A percentile compares a stretch with the other conserved stretches of the same genome.
Evolutionary conservation across 2,888 invertebrate species (phyloP).

Genomic region (Geophilus truncorum): DNA sequence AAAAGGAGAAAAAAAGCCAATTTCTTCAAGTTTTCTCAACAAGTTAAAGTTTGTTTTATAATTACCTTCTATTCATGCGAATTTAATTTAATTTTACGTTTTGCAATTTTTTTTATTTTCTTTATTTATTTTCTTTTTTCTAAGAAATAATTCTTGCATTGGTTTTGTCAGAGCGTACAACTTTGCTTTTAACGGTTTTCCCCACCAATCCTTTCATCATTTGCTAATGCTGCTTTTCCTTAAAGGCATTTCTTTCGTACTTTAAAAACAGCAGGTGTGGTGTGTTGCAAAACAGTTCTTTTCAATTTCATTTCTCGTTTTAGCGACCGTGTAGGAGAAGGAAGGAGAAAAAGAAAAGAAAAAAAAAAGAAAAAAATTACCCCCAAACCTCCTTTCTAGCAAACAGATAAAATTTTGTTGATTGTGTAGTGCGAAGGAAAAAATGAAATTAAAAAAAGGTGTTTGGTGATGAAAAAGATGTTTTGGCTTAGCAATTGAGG

Average conservation of each 20-base stretch:
- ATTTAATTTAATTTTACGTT: too few species aligned
- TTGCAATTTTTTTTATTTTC: too few species aligned
- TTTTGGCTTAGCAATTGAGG: too few species aligned
- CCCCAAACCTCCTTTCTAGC: neutral
- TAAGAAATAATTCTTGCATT: too few species aligned
- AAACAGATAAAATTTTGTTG: neutral
- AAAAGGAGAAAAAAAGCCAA: neutral
- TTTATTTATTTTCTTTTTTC: too few species aligned
- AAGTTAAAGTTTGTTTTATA: neutral
- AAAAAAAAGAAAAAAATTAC: neutral
- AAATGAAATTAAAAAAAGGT: too few species aligned
- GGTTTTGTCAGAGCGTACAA: neutral
- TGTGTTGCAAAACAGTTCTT: neutral
- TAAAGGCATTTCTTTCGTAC: neutral
- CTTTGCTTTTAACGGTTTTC: neutral
- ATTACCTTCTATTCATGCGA: too few species aligned
- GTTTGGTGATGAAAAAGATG: too few species aligned
- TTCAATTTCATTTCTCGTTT: neutral
- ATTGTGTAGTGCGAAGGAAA: neutral
- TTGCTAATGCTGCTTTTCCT: neutral
- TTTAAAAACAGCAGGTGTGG: neutral
- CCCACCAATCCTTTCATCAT: neutral
- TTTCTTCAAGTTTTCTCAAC: neutral
- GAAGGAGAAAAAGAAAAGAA: too few species aligned
- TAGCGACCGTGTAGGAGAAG: too few species aligned